Conservation (phyloP, 2,797 vertebrate species). For the Pitangus sulphuratus region DNA sequence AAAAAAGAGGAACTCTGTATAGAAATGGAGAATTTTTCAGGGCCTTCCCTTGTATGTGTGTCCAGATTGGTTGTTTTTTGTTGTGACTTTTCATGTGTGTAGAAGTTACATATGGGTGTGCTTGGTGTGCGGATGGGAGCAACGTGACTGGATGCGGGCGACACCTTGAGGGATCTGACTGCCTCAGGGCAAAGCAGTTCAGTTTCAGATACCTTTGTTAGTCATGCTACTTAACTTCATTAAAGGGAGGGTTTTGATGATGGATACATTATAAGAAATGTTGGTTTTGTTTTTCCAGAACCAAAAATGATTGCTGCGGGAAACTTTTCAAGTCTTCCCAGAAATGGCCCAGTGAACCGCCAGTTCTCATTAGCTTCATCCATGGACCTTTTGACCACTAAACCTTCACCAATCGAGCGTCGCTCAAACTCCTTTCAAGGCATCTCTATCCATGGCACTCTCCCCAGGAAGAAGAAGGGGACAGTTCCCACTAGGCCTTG, state of each 20-base stretch:
- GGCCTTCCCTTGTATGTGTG: neutral
- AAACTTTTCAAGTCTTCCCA: conserved; percentile 90
- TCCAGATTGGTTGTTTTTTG: neutral
- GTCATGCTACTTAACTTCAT: neutral
- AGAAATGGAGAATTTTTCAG: neutral
- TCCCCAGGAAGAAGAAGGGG: conserved; percentile 91
- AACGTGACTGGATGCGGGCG: accelerated
- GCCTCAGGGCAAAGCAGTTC: neutral
- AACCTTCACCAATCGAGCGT: conserved; percentile 73
- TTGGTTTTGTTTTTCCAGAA: conserved; percentile 73
- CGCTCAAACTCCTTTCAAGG: conserved; percentile 79
- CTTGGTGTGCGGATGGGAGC: neutral
- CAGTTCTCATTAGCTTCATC: conserved; percentile 88
- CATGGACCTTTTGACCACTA: conserved; percentile 92
- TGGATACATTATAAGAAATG: neutral
- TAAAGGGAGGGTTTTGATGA: neutral
- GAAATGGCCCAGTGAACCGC: conserved; percentile 83
- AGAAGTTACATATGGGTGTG: accelerated
- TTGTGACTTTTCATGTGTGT: neutral
- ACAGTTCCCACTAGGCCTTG: conserved; percentile 69
- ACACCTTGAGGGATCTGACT: neutral
- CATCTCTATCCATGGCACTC: conserved; percentile 92
- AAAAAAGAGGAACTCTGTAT: neutral
- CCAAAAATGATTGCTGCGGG: conserved; percentile 94
- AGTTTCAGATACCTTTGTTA: neutral